Evolutionary conservation across 2,797 vertebrate genomes (phyloP), one percentile per base, ranked within the genome.

Genomic region (Setipinna tenuifilis): DNA sequence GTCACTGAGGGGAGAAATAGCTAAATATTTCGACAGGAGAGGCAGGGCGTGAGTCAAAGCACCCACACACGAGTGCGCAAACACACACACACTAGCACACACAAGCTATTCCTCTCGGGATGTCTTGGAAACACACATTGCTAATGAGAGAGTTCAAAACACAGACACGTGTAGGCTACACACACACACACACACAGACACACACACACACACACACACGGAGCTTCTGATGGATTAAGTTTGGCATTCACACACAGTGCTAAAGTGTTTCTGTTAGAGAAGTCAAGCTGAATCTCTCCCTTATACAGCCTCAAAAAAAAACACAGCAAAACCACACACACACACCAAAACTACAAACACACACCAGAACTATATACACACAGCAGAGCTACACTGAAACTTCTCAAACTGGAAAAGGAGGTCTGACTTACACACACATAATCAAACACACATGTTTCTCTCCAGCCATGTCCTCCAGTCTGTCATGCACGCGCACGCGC

Each of bases 1-100:
- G 62, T 3, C 62, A 68, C 25, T n/a, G n/a, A 31, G 25, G 62
- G 62, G 61, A 68, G 31, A 68, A 62, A 68, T 25, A 68, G 62
- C 65, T 17, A 71, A 82, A 85, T 85, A 84, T 84, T 86, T 86
- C 35, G n/a, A 87, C 82, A 83, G 86, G 71, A 44, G 83, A 84
- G 78, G 71, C 65, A 65, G 81, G 58, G 85, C 44, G 28, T 81
- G 83, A 82, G 82, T 54, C 86, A 84, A 82, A 85, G 44, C 59
- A 21, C 17, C 50, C 35, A 16, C 19, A 41, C 82, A 31, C 83
- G 25, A 21, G 25, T 23, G 50, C 50, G 12, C 61, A 86, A 0
- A 75, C 84, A 84, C 68, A 81, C 82, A 86, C 80, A 87, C 62
- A 65, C 35, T 41, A 41, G 35, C 84, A 86, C 85, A 44, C 61